Percentiles rank a stretch among this genome's conserved stretches.
These are phyloP conservation scores for Julus scandinavius DNA, from an alignment of 2,888 invertebrate species.

Conservation along the genomic window DNA sequence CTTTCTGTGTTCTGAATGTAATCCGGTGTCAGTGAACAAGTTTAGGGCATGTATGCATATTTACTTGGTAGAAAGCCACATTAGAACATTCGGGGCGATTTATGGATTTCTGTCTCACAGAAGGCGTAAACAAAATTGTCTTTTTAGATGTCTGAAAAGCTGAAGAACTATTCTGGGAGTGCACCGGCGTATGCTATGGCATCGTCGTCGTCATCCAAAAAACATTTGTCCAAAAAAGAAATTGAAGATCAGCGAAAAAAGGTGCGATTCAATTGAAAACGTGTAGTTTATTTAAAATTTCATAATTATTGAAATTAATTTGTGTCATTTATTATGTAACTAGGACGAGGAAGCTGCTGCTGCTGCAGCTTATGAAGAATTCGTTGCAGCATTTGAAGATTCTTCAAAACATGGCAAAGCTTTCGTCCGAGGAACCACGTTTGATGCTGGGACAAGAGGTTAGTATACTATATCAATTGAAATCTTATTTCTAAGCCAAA, in stretches of 20 bases:
- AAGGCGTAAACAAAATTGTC: background rate
- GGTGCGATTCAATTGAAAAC: slow-evolving; percentile 66
- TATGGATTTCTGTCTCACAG: background rate
- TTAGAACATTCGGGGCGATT: background rate
- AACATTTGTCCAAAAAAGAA: slow-evolving; percentile 71
- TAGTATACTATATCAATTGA: slow-evolving; percentile 64
- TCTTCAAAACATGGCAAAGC: slow-evolving; percentile 81
- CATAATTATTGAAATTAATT: slow-evolving; percentile 18
- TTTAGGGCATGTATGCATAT: background rate
- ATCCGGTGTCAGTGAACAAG: background rate
- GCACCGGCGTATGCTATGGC: background rate
- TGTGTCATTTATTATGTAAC: background rate
- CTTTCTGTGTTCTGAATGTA: background rate
- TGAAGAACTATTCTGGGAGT: background rate
- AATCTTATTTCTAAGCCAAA: slow-evolving; percentile 47
- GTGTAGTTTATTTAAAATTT: background rate
- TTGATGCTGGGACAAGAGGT: slow-evolving; percentile 94
- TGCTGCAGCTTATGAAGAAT: slow-evolving; percentile 91
- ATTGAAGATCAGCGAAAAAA: slow-evolving; percentile 86
- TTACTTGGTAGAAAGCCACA: background rate
- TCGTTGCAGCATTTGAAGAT: slow-evolving; percentile 96
- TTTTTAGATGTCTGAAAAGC: background rate
- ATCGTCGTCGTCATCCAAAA: slow-evolving; percentile 66
- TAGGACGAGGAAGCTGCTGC: slow-evolving; percentile 57
- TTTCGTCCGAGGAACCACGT: slow-evolving; percentile 98